phyloP scores from a whole-genome alignment of 2,797 vertebrate genomes.

The Chloroceryle inda region DNA sequence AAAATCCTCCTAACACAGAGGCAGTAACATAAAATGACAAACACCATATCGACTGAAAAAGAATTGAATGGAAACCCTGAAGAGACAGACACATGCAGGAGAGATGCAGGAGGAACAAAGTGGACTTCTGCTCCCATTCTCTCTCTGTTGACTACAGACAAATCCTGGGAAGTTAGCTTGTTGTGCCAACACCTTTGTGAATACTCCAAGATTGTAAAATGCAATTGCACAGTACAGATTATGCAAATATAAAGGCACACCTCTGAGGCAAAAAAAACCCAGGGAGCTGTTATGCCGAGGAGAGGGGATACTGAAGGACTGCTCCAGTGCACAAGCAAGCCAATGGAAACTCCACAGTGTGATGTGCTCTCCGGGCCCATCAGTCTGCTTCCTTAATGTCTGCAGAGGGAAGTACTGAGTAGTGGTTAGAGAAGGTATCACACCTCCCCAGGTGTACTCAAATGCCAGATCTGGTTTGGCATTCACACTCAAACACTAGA shows the following conservation, averaged over 20 bases:
- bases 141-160: background rate
- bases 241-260: conserved; percentile 3
- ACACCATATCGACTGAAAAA: background rate
- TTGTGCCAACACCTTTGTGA: background rate
- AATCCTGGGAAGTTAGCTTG: background rate
- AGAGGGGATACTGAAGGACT: background rate
- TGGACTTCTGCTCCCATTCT: background rate
- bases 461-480: background rate
- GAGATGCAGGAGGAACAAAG: background rate
- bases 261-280: background rate
- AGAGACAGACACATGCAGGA: background rate
- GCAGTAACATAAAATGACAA: background rate
- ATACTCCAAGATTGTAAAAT: background rate
- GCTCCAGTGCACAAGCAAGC: background rate
- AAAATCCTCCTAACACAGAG: background rate
- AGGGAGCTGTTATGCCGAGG: background rate
- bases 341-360: background rate
- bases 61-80: background rate
- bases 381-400: background rate
- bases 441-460: background rate
- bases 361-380: fast-evolving
- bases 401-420: background rate
- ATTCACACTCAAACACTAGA: background rate
- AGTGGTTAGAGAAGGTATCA: background rate
- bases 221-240: background rate